phyloP scores from a whole-genome alignment of 1,140 invertebrate species.

The Protaetia brevitarsis region DNA sequence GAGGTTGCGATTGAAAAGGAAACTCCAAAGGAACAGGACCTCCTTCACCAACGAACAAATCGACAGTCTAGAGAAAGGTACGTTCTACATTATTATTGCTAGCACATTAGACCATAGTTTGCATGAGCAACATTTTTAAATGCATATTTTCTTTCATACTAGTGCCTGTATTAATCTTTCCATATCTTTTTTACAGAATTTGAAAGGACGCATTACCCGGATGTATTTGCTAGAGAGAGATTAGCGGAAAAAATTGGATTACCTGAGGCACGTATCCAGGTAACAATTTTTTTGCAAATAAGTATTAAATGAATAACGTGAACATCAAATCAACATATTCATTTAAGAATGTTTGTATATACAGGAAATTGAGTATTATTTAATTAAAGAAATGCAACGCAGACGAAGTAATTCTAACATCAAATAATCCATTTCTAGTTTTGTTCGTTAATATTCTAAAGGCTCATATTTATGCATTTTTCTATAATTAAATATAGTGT shows the following conservation, averaged over 20 bases:
- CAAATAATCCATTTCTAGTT: too few relatives aligned
- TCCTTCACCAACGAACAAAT: conserved; percentile 99
- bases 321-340: not conserved
- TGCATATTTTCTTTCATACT: not conserved
- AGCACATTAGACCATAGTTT: not conserved
- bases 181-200: conserved; percentile 52
- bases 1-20: conserved; percentile 86
- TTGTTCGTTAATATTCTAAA: too few relatives aligned
- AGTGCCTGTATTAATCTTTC: not conserved
- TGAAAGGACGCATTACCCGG: conserved; percentile 82
- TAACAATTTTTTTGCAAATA: conserved; percentile 52
- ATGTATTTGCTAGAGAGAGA: conserved; percentile 93
- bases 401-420: too few relatives aligned
- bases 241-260: conserved; percentile 95
- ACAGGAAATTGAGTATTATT: not conserved
- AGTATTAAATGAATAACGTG: conserved; percentile 2
- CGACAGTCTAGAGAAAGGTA: conserved; percentile 97
- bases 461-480: too few relatives aligned
- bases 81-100: not conserved
- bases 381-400: not conserved
- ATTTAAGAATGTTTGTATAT: not conserved
- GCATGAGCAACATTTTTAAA: not conserved
- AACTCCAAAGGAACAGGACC: conserved; percentile 96
- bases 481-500: too few relatives aligned
- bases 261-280: conserved; percentile 97